A percentile compares a stretch with the other conserved stretches of the same genome.
phyloP scores from a whole-genome alignment of 2,113 vertebrate genomes.

The Grammomys surdaster region DNA sequence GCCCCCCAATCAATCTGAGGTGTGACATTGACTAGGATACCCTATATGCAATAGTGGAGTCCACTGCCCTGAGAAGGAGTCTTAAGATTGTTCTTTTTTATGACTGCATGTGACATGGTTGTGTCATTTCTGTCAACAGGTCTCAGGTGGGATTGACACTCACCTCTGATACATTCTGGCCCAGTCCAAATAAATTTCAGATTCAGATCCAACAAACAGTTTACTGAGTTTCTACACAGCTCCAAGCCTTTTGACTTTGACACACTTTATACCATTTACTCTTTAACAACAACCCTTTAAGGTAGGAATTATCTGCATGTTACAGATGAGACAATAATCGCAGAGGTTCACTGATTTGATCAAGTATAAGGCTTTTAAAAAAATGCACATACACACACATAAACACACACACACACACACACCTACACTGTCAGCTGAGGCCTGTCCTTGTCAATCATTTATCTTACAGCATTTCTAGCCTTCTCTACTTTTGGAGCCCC shows the following conservation, averaged over 20 bases:
- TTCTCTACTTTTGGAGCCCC: conserved; percentile 66
- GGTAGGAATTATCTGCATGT: conserved; percentile 77
- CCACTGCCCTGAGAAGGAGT: not conserved
- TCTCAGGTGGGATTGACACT: conserved; percentile 37
- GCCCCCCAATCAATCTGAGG: not conserved
- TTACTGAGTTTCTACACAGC: conserved; percentile 74
- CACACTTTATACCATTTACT: conserved; percentile 82
- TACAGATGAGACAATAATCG: conserved; percentile 81
- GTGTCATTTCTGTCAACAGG: conserved; percentile 14
- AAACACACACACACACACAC: not conserved
- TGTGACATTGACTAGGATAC: not conserved
- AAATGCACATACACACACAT: conserved; percentile 55
- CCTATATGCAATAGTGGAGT: not conserved
- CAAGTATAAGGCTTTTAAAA: conserved; percentile 74
- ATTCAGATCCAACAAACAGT: conserved; percentile 69
- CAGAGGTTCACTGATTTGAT: conserved; percentile 82
- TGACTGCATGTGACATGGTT: conserved; percentile 28
- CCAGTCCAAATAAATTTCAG: conserved; percentile 62
- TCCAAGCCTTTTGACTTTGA: conserved; percentile 81
- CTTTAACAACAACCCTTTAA: conserved; percentile 80
- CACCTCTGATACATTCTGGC: conserved; percentile 32
- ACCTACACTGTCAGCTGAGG: conserved; percentile 74
- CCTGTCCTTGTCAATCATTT: conserved; percentile 70
- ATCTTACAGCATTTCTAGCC: conserved; percentile 76
- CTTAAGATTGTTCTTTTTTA: not conserved